Evolutionary conservation across 2,113 vertebrate genomes (phyloP).

Genomic region (Grammomys surdaster): DNA sequence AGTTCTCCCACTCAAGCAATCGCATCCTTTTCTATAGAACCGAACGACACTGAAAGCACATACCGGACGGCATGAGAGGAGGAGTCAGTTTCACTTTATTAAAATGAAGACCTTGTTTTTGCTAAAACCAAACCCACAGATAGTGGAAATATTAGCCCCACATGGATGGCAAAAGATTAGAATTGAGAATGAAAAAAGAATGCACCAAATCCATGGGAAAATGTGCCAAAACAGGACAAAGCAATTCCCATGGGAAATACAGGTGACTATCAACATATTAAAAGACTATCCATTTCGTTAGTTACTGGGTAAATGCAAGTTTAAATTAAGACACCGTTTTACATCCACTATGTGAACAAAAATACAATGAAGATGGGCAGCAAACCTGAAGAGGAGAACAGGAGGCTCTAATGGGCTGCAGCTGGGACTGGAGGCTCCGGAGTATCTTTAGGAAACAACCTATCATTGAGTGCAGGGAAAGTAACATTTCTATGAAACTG

Average conservation of each 20-base stretch:
- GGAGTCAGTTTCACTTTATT: neutral
- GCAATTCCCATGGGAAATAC: slow-evolving; percentile 6
- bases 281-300: slow-evolving; percentile 1
- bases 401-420: neutral
- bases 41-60: neutral
- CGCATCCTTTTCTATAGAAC: neutral
- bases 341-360: neutral
- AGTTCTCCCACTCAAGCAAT: neutral
- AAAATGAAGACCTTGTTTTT: slow-evolving; percentile 40
- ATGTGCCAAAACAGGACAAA: neutral
- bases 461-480: neutral
- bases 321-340: slow-evolving; percentile 35
- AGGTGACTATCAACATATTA: neutral
- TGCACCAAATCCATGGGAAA: neutral
- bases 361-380: neutral
- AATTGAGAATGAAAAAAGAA: neutral
- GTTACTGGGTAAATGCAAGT: neutral
- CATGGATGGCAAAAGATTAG: neutral
- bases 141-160: neutral
- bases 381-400: neutral
- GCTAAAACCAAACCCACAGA: neutral
- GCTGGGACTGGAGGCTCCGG: neutral
- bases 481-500: neutral
- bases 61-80: neutral
- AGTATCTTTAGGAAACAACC: slow-evolving; percentile 13